These are phyloP conservation scores for Helicolenus hilgendorfi DNA, from an alignment of 2,797 vertebrate genomes.

Conservation along the genomic window DNA sequence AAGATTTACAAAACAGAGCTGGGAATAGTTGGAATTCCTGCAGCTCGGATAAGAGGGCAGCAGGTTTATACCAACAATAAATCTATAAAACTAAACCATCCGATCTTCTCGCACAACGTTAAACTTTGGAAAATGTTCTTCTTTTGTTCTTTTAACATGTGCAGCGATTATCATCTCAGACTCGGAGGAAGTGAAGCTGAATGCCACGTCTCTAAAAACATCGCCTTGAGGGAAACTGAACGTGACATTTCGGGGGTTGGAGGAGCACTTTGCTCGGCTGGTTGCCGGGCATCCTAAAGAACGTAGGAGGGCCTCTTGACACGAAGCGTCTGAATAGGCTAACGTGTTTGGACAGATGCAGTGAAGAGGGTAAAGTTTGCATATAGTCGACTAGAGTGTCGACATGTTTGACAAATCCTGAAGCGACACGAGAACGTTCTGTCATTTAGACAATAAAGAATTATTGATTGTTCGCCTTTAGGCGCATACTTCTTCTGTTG, in stretches of 20 bases:
- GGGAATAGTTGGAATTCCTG: slow-evolving; percentile 66
- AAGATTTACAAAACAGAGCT: slow-evolving; percentile 32
- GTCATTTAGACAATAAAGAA: background rate
- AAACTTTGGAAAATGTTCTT: background rate
- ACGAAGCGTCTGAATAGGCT: slow-evolving; percentile 8
- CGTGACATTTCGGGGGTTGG: slow-evolving; percentile 9
- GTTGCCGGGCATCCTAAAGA: slow-evolving; percentile 34
- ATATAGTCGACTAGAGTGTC: background rate
- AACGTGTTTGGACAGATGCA: slow-evolving; percentile 53
- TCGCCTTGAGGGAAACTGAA: slow-evolving; percentile 14
- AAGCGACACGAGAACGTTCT: background rate
- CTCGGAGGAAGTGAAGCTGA: background rate
- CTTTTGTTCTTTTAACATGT: background rate
- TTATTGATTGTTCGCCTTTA: fast-evolving
- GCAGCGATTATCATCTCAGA: background rate
- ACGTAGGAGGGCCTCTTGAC: slow-evolving; percentile 18
- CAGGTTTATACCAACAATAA: slow-evolving; percentile 5
- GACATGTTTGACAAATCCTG: slow-evolving; percentile 29
- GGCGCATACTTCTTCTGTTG: background rate
- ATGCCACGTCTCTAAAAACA: background rate
- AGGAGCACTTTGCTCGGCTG: background rate
- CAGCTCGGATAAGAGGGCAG: background rate
- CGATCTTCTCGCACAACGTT: background rate
- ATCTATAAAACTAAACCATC: background rate
- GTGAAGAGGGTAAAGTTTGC: slow-evolving; percentile 36